Percentiles rank a stretch among this genome's conserved stretches.
Evolutionary conservation across 2,888 invertebrate species (phyloP).

Genomic region (Xestia xanthographa): DNA sequence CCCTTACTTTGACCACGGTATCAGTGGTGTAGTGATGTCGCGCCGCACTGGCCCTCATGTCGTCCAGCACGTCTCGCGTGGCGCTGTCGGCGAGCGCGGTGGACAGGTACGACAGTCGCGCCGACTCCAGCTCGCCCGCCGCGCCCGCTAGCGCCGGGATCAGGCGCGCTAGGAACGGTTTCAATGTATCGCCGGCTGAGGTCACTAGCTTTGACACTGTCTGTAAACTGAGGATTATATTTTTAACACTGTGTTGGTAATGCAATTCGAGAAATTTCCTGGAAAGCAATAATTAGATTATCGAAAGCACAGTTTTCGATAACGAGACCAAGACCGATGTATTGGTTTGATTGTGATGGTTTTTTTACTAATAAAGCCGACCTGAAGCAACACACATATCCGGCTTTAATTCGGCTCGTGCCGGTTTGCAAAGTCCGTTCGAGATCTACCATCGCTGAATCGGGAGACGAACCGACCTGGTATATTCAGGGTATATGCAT

Average conservation of each 20-base stretch:
- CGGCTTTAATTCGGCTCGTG: background rate
- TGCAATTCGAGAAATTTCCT: too few species aligned
- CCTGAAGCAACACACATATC: background rate
- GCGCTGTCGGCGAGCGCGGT: slow-evolving; percentile 93
- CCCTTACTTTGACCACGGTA: slow-evolving; percentile 93
- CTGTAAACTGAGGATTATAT: slow-evolving; percentile 91
- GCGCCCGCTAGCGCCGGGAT: slow-evolving; percentile 96
- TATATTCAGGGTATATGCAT: too few species aligned
- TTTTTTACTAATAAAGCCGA: background rate
- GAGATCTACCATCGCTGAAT: background rate
- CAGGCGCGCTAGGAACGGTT: slow-evolving; percentile 94
- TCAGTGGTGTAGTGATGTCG: slow-evolving; percentile 97
- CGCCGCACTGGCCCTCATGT: slow-evolving; percentile 94
- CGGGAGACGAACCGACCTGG: too few species aligned
- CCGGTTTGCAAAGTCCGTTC: background rate
- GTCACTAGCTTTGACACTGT: slow-evolving; percentile 96
- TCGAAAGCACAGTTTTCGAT: background rate
- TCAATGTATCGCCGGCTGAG: slow-evolving; percentile 94
- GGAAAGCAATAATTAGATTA: too few species aligned
- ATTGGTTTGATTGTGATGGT: background rate
- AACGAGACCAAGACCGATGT: too few species aligned
- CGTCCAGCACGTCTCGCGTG: slow-evolving; percentile 94
- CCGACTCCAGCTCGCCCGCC: slow-evolving; percentile 96
- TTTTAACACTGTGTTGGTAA: slow-evolving; percentile 8
- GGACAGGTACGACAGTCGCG: slow-evolving; percentile 94